These are phyloP conservation scores for Trachelus iudaicus DNA, from an alignment of 2,888 invertebrate genomes.

Conservation along the genomic window DNA sequence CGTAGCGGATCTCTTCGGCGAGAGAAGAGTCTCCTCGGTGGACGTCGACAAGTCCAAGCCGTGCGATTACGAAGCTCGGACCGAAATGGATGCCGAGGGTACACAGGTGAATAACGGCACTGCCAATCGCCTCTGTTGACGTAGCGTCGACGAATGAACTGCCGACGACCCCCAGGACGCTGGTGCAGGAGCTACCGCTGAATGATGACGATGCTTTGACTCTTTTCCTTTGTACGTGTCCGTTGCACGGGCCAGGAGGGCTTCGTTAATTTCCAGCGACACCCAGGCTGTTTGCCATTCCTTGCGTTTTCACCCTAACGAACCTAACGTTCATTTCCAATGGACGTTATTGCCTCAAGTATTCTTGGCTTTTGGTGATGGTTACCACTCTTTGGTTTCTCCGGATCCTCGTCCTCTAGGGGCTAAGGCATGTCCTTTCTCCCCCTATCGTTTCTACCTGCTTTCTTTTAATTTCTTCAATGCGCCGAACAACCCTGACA, in stretches of 20 bases:
- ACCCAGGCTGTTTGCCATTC: neutral
- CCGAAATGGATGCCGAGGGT: conserved; percentile 32
- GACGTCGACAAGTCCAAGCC: conserved; percentile 39
- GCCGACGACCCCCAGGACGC: neutral
- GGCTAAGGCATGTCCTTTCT: neutral
- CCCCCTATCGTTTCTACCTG: too few species aligned
- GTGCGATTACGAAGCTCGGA: conserved; percentile 48
- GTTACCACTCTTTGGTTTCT: neutral
- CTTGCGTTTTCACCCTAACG: neutral
- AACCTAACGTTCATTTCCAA: neutral
- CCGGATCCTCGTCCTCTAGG: neutral
- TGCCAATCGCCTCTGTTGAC: conserved; percentile 59
- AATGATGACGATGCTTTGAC: conserved; percentile 41
- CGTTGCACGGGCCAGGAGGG: neutral
- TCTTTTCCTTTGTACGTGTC: conserved; percentile 9
- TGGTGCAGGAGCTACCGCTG: conserved; percentile 43
- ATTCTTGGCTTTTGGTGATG: neutral
- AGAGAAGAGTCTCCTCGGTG: conserved; percentile 23
- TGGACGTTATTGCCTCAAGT: neutral
- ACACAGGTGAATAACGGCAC: conserved; percentile 65
- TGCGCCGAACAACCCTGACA: neutral
- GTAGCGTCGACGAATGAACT: conserved; percentile 18
- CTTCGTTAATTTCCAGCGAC: neutral
- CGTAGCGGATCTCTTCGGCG: conserved; percentile 54
- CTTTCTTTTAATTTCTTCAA: neutral